These are phyloP conservation scores for Cephalopholis sonnerati DNA, from an alignment of 2,113 vertebrate genomes.

Conservation along the genomic window DNA sequence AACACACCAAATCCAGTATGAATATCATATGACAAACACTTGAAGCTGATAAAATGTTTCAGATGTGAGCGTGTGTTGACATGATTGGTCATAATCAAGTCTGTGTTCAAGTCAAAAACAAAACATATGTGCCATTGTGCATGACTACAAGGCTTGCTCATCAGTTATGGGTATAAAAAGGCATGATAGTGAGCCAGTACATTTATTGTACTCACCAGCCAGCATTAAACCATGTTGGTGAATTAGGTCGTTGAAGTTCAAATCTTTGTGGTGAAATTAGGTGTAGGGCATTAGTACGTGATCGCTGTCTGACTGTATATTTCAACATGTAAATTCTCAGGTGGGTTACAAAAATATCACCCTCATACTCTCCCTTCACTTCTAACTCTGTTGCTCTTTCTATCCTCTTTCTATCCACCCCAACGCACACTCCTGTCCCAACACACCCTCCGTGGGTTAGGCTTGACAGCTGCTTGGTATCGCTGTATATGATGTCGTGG, in stretches of 20 bases:
- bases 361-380: conserved; percentile 7
- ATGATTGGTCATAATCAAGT: background rate
- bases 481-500: conserved; percentile 45
- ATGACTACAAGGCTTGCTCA: background rate
- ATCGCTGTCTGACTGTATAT: background rate
- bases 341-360: conserved; percentile 50
- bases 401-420: conserved; percentile 7
- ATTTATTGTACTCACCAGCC: background rate
- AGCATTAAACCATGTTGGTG: background rate
- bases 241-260: background rate
- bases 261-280: background rate
- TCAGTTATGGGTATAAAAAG: background rate
- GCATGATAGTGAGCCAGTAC: background rate
- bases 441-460: conserved; percentile 32
- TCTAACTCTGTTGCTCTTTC: conserved; percentile 20
- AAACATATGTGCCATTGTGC: background rate
- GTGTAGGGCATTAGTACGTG: background rate
- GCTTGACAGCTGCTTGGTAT: conserved; percentile 67
- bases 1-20: background rate
- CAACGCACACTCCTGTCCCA: conserved; percentile 12
- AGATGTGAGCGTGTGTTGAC: conserved; percentile 7
- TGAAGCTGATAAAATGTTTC: background rate
- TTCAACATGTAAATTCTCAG: conserved; percentile 17
- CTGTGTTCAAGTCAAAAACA: background rate
- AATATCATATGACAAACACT: background rate